phyloP scores from a whole-genome alignment of 2,888 invertebrate species.

The Caenorhabditis angaria region DNA sequence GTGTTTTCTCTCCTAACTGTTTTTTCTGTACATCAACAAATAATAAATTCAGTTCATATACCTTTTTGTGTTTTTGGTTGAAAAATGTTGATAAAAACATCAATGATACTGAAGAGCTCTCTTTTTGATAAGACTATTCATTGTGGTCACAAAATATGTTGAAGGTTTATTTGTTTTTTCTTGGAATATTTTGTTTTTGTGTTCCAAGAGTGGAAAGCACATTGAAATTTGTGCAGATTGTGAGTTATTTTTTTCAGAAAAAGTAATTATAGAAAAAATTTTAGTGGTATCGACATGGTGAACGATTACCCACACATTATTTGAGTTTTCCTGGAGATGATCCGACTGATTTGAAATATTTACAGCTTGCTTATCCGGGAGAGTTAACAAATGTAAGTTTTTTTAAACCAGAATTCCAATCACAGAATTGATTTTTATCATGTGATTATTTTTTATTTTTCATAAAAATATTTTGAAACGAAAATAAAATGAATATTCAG shows the following conservation, averaged over 20 bases:
- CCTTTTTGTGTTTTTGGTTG: background rate
- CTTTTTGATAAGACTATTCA: slow-evolving; percentile 15
- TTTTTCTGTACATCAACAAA: slow-evolving; percentile 3
- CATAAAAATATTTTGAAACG: too few species aligned
- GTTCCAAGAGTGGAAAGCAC: too few species aligned
- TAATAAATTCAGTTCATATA: slow-evolving; percentile 1
- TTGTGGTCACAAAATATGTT: slow-evolving; percentile 14
- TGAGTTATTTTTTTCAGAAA: slow-evolving; percentile 31
- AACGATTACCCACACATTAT: slow-evolving; percentile 58
- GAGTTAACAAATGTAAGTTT: slow-evolving; percentile 54
- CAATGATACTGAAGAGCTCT: slow-evolving; percentile 21
- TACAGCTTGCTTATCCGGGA: slow-evolving; percentile 50
- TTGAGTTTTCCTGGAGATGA: slow-evolving; percentile 47
- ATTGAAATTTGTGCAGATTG: slow-evolving; percentile 48
- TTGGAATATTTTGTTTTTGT: background rate
- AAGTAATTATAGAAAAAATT: background rate
- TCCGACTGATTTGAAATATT: slow-evolving; percentile 23
- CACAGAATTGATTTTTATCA: too few species aligned
- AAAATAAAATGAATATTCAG: too few species aligned
- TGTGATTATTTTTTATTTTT: too few species aligned
- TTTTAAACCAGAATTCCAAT: background rate
- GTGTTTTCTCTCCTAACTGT: background rate
- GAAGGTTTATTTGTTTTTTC: slow-evolving; percentile 5
- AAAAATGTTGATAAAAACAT: background rate
- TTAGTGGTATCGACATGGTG: slow-evolving; percentile 64